Evolutionary conservation across 2,797 vertebrate genomes (phyloP).

Genomic region (Morelia viridis): DNA sequence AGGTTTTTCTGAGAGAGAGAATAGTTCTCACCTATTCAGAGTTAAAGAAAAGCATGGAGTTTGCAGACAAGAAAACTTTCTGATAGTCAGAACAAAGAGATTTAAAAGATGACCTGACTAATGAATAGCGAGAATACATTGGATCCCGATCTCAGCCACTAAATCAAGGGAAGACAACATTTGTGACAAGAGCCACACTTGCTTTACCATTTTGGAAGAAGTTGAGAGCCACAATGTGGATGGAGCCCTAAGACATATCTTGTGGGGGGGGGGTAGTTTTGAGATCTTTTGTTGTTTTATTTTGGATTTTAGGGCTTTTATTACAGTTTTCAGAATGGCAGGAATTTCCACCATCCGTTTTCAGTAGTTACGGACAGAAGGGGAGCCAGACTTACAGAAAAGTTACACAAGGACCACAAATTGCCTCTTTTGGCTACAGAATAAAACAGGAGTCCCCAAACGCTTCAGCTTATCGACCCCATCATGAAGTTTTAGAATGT

Average conservation of each 20-base stretch:
- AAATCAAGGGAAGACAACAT: neutral
- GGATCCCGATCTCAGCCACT: neutral
- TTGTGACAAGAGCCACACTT: neutral
- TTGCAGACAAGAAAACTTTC: neutral
- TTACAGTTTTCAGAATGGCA: neutral
- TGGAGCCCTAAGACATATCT: neutral
- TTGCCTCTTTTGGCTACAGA: neutral
- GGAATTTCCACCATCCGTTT: neutral
- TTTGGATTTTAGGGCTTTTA: neutral
- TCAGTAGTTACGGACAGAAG: neutral
- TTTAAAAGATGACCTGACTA: neutral
- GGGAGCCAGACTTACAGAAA: neutral
- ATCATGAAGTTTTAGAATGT: neutral
- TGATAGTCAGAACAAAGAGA: neutral
- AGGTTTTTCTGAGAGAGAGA: neutral
- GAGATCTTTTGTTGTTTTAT: neutral
- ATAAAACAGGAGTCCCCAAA: neutral
- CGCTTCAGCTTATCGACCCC: neutral
- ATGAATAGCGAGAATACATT: neutral
- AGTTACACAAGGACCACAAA: neutral
- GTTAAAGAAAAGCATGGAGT: neutral
- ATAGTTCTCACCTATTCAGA: neutral
- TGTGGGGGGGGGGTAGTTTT: neutral
- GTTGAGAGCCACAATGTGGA: neutral
- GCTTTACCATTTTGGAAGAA: neutral